Base-by-base conservation (phyloP, 2,797 vertebrate species). In the Taenioides sp. region DNA sequence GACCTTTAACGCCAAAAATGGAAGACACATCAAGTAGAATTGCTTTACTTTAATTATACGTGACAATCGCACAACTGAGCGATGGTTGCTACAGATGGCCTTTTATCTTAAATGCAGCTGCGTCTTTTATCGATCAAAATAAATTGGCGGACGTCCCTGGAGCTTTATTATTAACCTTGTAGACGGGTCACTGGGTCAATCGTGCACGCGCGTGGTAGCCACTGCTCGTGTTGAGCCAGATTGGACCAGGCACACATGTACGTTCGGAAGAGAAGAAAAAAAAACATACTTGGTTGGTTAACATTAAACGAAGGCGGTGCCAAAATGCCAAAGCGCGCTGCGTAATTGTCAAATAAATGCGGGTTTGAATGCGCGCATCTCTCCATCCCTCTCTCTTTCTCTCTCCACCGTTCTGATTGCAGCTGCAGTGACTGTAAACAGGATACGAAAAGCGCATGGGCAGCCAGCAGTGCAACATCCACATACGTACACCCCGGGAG, bases 401-500 rank as follows among this genome's bases (percentile, higher is more conserved):
- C 58, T 27, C 61, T 16, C n/a, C 7, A 34, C 12, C 34, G 20
- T n/a, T 1, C 34, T 43, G 34, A 22, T 43, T 64, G 84, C 89
- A 91, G 83, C 90, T 90, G 91, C 91, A 88, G 86, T 87, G 87
- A 86, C 86, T 77, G 89, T 88, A 89, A 90, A 91, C 86, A 87
- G 86, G 81, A 80, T 65, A 86, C 90, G 91, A 85, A 63, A 40
- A 92, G 89, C 90, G 84, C 91, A 90, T 90, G 90, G 83, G 89
- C 88, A 91, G 91, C 85, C 88, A 71, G 22, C 18, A 3, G 5
- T 9, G 22, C 28, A 14, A 6, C 27, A 61, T 90, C 90, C 88
- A 89, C 87, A 85, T 91, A 88, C 89, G 84, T 75, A 88, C 89
- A 84, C 77, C 80, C 28, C 12, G 23, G 34, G 49, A 50, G 6